Evolutionary conservation across 2,888 invertebrate species (phyloP), one percentile per base, ranked within the genome.

Genomic region (Plutella xylostella): DNA sequence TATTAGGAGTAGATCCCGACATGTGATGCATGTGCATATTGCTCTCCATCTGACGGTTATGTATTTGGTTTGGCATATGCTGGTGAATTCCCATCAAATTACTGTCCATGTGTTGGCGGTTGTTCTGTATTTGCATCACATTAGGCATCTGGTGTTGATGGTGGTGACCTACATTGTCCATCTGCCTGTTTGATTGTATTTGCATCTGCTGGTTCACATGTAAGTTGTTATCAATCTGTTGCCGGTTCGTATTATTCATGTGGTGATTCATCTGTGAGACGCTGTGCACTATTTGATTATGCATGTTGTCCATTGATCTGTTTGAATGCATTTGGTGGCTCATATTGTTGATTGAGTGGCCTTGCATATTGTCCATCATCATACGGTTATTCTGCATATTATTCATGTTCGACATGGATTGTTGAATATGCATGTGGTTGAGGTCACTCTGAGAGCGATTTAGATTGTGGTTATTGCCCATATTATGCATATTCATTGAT

Each of bases 191-290:
- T 55, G 75, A 77, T 56, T 73, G 78, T 62, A 80, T 67, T 2
- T 72, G 55, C 63, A 82, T 68, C 59, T 77, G 80, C 54, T 78
- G 79, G 55, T 73, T 79, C 11, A 72, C 65, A 55, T 82, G 82
- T 68, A 82, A 73, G 45, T 65, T 76, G 48, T 63, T 74, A 19
- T 82, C 82, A 45, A 82, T 68, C 50, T 76, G 75, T 22, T 69
- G 61, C 42, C 80, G 56, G 30, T 58, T 65, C 41, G 59, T 69
- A 46, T 64, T 74, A 48, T 58, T 71, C 50, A 77, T 65, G 47
- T 82, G 82, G 51, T 79, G 80, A 58, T 69, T 75, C 60, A 79
- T 73, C 56, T 79, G 80, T 47, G 77, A 79, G 71, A 82, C 75
- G 46, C 66, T 70, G 56, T 82, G 83, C 54, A 77, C 78, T 30